These are phyloP conservation scores for Periplaneta americana DNA, from an alignment of 1,140 invertebrate genomes.

Conservation along the genomic window DNA sequence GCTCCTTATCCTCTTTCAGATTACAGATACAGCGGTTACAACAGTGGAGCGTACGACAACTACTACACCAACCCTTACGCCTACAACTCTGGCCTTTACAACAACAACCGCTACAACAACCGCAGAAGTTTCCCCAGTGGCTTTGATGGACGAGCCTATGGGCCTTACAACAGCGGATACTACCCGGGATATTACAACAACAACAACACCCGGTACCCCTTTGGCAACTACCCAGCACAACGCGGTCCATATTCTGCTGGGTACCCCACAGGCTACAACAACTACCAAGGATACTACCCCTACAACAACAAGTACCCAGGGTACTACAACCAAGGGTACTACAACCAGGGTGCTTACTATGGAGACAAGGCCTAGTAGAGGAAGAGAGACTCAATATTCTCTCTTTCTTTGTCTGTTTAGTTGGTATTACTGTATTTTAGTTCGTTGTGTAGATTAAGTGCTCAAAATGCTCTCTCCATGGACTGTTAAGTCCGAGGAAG, in stretches of 20 bases:
- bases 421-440: too few species aligned
- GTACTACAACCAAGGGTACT: neutral
- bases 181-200: neutral
- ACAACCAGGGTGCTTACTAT: neutral
- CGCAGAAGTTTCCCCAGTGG: neutral
- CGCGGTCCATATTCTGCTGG: too few species aligned
- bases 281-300: neutral
- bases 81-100: neutral
- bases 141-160: neutral
- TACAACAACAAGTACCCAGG: neutral
- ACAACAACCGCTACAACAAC: neutral
- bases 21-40: too few species aligned
- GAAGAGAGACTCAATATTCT: too few species aligned
- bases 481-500: too few species aligned
- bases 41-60: neutral
- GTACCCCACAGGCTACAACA: neutral
- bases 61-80: neutral
- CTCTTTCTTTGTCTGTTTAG: too few species aligned
- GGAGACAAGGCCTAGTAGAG: too few species aligned
- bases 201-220: neutral
- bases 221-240: neutral
- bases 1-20: too few species aligned
- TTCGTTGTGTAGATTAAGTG: too few species aligned
- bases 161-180: neutral
- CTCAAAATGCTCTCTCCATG: too few species aligned